Evolutionary conservation across 1,140 invertebrate species (phyloP), one percentile per base, ranked within the genome.

Genomic region (Coenobita brevimanus): DNA sequence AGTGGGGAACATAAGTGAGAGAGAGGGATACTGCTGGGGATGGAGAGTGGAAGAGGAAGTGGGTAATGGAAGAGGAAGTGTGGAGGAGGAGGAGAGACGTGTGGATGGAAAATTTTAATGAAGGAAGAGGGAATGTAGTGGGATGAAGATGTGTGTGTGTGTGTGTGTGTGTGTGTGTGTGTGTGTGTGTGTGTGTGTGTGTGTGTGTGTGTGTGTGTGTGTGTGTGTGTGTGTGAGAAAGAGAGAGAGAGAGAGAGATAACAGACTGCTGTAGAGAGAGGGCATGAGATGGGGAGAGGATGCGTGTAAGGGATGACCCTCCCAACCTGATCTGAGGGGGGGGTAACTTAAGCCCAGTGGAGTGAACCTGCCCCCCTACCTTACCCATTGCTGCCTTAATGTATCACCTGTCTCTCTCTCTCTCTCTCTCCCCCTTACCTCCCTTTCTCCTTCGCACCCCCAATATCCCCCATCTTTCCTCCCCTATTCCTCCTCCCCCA

Each of bases 111-210:
- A 50, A 6, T 50, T 50, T 6, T 50, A 17, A 8, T 17, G 46
- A 17, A 8, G 46, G 6, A 17, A 17, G 46, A 8, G 46, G 6
- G 46, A 17, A 50, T 50, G 46, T 50, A 50, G 6, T 6, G 6
- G 46, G 46, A 17, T 50, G 46, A 17, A 17, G 6, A 50, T 50
- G 6, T 73, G 69, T 73, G 69, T 30, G 69, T 73, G 69, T 73
- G 69, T 73, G 69, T 73, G 33, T 30, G 36, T 73, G 69, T 69
- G 64, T 33, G 62, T 73, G 69, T 73, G 69, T 73, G 69, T 27
- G 69, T 73, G 33, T 73, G 69, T 27, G 69, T 36, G 69, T 73
- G 69, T 73, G n/a, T 50, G 46, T 50, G 17, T 50, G 46, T 50
- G 17, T 50, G 46, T 50, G 17, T 50, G 46, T 50, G 17, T 50